These are phyloP conservation scores for Archocentrus centrarchus DNA, from an alignment of 2,113 vertebrate genomes.

Conservation along the genomic window DNA sequence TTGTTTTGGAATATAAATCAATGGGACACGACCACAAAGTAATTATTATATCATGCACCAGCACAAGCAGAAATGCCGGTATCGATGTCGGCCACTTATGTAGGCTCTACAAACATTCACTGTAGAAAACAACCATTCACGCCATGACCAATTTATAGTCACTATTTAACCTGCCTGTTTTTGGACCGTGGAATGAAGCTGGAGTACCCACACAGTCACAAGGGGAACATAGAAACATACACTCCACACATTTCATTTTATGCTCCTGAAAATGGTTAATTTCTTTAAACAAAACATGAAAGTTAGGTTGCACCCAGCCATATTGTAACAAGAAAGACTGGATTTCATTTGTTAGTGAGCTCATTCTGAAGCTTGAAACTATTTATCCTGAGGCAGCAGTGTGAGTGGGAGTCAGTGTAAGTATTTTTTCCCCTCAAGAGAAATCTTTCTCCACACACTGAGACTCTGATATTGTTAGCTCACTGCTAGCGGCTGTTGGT, in stretches of 20 bases:
- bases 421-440: slow-evolving; percentile 29
- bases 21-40: too few species aligned
- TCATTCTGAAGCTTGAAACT: not conserved
- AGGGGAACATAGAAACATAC: not conserved
- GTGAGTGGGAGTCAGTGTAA: not conserved
- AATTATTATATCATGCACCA: too few species aligned
- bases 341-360: slow-evolving; percentile 8
- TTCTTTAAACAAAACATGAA: slow-evolving; percentile 21
- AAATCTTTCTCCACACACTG: slow-evolving; percentile 7
- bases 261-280: slow-evolving; percentile 6
- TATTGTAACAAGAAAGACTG: not conserved
- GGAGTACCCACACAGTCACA: not conserved
- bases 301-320: not conserved
- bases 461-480: slow-evolving; percentile 28
- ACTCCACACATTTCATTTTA: not conserved
- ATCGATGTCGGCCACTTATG: too few species aligned
- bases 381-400: not conserved
- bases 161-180: too few species aligned
- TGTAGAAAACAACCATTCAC: too few species aligned
- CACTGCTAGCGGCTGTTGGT: not conserved
- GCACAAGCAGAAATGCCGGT: too few species aligned
- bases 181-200: too few species aligned
- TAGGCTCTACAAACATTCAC: too few species aligned
- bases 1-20: too few species aligned
- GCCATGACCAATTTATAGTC: too few species aligned